Percentiles rank a stretch among this genome's conserved stretches.
These are phyloP conservation scores for Neuroscelio doddi DNA, from an alignment of 2,888 invertebrate genomes.

Conservation along the genomic window DNA sequence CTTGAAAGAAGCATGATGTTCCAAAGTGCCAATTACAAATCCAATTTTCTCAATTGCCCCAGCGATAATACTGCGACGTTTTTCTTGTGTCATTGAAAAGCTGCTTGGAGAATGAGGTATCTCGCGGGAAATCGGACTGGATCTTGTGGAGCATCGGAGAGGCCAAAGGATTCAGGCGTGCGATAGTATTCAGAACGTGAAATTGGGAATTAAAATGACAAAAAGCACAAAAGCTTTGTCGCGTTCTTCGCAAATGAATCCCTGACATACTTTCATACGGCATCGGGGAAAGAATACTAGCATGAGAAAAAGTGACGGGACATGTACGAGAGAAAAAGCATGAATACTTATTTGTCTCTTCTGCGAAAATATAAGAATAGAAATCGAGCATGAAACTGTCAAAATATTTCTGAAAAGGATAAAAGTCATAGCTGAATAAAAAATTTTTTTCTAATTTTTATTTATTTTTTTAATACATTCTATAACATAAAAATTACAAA, in stretches of 20 bases:
- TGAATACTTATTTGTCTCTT: slow-evolving; percentile 31
- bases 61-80: slow-evolving; percentile 38
- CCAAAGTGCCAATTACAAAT: slow-evolving; percentile 45
- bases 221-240: slow-evolving; percentile 50
- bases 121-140: slow-evolving; percentile 36
- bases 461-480: too few species aligned
- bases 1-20: slow-evolving; percentile 24
- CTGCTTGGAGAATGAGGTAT: slow-evolving; percentile 28
- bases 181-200: slow-evolving; percentile 45
- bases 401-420: too few species aligned
- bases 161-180: slow-evolving; percentile 38
- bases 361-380: slow-evolving; percentile 5
- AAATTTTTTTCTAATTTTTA: too few species aligned
- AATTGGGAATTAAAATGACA: slow-evolving; percentile 49
- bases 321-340: slow-evolving; percentile 19
- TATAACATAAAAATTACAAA: too few species aligned
- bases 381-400: slow-evolving; percentile 39
- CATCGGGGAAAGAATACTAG: slow-evolving; percentile 28
- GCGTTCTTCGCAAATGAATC: slow-evolving; percentile 44
- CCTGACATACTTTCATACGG: slow-evolving; percentile 41
- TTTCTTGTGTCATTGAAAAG: slow-evolving; percentile 37
- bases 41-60: slow-evolving; percentile 45
- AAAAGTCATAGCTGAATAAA: too few species aligned
- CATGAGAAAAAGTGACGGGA: neutral
- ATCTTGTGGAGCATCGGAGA: slow-evolving; percentile 31